Evolutionary conservation across 2,888 invertebrate species (phyloP).

Genomic region (Eristalinus sepulchralis): DNA sequence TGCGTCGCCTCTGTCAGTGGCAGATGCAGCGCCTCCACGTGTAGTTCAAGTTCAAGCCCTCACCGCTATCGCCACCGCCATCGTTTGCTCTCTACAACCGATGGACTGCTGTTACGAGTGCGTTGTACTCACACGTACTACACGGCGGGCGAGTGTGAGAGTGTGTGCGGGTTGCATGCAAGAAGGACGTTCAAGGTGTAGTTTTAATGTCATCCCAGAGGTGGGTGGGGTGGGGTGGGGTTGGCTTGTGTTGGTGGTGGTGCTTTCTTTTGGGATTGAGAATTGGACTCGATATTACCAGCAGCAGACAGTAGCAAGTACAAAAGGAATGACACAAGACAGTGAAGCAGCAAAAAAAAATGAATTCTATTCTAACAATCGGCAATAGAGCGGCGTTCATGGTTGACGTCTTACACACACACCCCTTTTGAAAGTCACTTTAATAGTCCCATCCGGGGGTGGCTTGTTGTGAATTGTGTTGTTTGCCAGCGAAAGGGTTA

Average conservation of each 20-base stretch:
- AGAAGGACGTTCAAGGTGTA: conserved; percentile 17
- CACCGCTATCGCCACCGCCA: conserved; percentile 51
- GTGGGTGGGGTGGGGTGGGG: conserved; percentile 13
- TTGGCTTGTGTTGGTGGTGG: not conserved
- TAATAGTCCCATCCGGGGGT: not conserved
- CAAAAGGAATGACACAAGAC: conserved; percentile 30
- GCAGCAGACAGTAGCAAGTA: conserved; percentile 46
- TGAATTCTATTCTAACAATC: conserved; percentile 29
- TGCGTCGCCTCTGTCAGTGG: conserved; percentile 77
- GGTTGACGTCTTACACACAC: conserved; percentile 35
- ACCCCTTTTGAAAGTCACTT: not conserved
- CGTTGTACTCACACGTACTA: conserved; percentile 61
- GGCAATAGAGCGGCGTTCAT: conserved; percentile 55
- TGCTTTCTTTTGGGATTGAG: conserved; percentile 46
- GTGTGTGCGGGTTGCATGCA: conserved; percentile 44
- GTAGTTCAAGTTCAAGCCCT: conserved; percentile 80
- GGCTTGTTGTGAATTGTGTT: not conserved
- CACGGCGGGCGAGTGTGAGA: not conserved
- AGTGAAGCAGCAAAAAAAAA: conserved; percentile 12
- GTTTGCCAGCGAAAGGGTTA: conserved; percentile 12
- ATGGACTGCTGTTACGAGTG: conserved; percentile 54
- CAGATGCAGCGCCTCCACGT: conserved; percentile 80
- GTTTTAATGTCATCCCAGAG: conserved; percentile 44
- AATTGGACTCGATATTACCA: conserved; percentile 42
- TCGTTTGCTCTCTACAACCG: conserved; percentile 33